Evolutionary conservation across 2,797 vertebrate genomes (phyloP), one percentile per base, ranked within the genome.

Genomic region (Erpetoichthys calabaricus): DNA sequence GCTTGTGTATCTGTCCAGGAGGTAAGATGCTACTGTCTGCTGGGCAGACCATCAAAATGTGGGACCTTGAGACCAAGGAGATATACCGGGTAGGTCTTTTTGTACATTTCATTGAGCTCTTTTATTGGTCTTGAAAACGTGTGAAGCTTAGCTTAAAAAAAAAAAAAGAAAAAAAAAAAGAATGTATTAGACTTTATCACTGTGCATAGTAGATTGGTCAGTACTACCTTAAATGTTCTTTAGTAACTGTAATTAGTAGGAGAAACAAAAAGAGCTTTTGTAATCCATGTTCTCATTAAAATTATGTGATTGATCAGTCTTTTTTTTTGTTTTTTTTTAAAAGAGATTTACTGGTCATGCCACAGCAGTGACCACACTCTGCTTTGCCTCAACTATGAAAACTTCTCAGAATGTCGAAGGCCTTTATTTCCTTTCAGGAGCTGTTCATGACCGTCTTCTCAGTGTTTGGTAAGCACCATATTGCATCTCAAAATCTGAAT

Each of bases 331-430:
- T 59, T 63, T 25, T 55, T 7, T 58, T 50, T n/a, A 59, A 2
- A 67, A 98, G 95, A 90, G 88, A 80, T 99, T 99, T 81, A 99
- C 95, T 59, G 96, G 96, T 59, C 96, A 99, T 63, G 88, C 94
- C 8, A 88, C 91, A 0, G 83, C 90, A 54, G 89, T 98, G 74
- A 94, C 93, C 61, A 91, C 86, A 58, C 86, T 99, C 70, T 75
- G 73, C 68, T 99, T 99, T 64, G 91, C 91, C 63, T 93, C 90
- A 57, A 75, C 89, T 1, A 81, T 90, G 67, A 86, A 93, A 50
- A 77, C 88, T 55, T 78, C 70, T 56, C 83, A 85, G 1, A 90
- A 86, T 67, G 86, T 92, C 70, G 89, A 91, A 42, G 90, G 92
- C 5, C 87, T 98, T 50, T 98, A 99, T 64, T 98, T 99, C 80